These are phyloP conservation scores for Chymomyza procnemis DNA, from an alignment of 2,888 invertebrate genomes.

Conservation along the genomic window DNA sequence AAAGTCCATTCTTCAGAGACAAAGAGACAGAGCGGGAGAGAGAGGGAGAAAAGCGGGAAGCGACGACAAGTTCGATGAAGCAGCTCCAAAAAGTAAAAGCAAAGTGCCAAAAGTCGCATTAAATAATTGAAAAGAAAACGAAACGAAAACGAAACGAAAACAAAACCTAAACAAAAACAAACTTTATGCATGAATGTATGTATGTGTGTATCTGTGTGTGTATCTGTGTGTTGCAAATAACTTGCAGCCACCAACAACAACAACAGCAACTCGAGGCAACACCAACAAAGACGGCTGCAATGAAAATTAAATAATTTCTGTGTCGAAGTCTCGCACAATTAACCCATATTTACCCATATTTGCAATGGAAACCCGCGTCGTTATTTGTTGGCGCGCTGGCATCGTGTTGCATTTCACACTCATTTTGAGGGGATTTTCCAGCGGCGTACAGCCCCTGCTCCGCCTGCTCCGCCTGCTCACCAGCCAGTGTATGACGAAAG, in stretches of 20 bases:
- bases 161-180: slow-evolving; percentile 12
- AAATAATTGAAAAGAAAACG: slow-evolving; percentile 46
- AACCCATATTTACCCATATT: slow-evolving; percentile 61
- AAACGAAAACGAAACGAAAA: slow-evolving; percentile 16
- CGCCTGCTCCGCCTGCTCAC: neutral
- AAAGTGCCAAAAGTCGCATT: slow-evolving; percentile 28
- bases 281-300: slow-evolving; percentile 20
- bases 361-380: slow-evolving; percentile 45
- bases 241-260: slow-evolving; percentile 29
- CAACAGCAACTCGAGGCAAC: slow-evolving; percentile 17
- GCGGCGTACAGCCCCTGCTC: slow-evolving; percentile 21
- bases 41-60: neutral
- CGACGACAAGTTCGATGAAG: neutral
- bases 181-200: neutral
- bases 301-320: slow-evolving; percentile 58
- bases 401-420: slow-evolving; percentile 73
- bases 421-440: slow-evolving; percentile 43
- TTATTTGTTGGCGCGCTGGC: neutral
- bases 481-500: slow-evolving; percentile 55
- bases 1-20: slow-evolving; percentile 2
- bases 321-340: slow-evolving; percentile 69
- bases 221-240: neutral
- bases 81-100: slow-evolving; percentile 24
- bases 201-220: neutral
- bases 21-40: neutral